A percentile compares a stretch with the other conserved stretches of the same genome.
Evolutionary conservation across 1,140 invertebrate species (phyloP).

Genomic region (Drosophila bocqueti): DNA sequence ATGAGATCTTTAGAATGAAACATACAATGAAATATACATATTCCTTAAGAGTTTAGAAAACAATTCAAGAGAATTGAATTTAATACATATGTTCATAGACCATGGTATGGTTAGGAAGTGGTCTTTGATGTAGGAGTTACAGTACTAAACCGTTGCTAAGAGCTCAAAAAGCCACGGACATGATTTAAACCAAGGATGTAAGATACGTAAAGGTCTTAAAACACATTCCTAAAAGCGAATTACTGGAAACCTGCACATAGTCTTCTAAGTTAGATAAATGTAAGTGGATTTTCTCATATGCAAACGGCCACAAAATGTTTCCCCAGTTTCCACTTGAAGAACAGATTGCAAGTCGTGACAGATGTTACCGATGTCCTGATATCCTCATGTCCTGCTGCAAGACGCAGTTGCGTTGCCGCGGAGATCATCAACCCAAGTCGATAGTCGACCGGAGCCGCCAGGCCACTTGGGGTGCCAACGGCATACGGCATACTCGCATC

Average conservation of each 20-base stretch:
- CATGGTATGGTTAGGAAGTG: not conserved
- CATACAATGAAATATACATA: no score
- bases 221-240: not conserved
- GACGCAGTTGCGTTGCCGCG: conserved; percentile 8
- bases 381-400: not conserved
- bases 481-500: conserved; percentile 53
- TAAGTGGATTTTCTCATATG: not conserved
- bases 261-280: not conserved
- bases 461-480: conserved; percentile 53
- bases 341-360: not conserved
- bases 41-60: not conserved
- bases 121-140: no score
- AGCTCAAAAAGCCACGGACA: not conserved
- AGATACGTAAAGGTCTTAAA: not conserved
- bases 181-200: not conserved
- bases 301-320: not conserved
- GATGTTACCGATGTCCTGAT: conserved; percentile 4
- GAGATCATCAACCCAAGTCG: conserved; percentile 40
- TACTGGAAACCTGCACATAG: not conserved
- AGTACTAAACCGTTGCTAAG: no score
- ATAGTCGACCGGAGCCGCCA: conserved; percentile 26
- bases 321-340: not conserved
- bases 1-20: not conserved
- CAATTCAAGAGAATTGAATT: not conserved
- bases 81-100: no score